Evolutionary conservation across 2,797 vertebrate genomes (phyloP), one percentile per base, ranked within the genome.

Genomic region (Limosa lapponica): DNA sequence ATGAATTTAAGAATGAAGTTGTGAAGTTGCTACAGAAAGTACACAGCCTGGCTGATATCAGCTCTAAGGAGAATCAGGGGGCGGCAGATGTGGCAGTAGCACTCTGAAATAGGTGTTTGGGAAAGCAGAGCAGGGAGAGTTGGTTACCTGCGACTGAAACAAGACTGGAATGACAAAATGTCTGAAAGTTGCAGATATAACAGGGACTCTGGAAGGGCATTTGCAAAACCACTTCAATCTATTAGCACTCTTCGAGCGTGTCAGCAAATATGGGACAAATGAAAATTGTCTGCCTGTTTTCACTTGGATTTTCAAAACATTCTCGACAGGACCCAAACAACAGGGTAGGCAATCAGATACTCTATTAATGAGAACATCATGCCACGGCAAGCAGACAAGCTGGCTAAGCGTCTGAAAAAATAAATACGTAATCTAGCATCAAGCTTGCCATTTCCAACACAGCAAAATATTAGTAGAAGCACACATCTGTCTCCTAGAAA

Each of bases 251-350:
- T 85, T 92, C 30, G 49, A 93, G 49, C 0, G 0, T 67, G 74
- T 92, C 94, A 90, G 78, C 86, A 95, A 89, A 91, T 90, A 85
- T 4, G 27, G 69, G 61, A 92, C 79, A 89, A 95, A 92, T 77
- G 57, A 91, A 92, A 93, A 81, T 37, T 82, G 34, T 86, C 80
- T 81, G 62, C 51, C 52, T 83, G 34, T 65, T 94, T 93, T 91
- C 48, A 48, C 70, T 77, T 61, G 39, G 80, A 67, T 86, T 95
- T 91, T 91, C 73, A 90, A 89, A 93, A 87, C 41, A 25, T 73
- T 88, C 74, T 89, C 2, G 1, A 87, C 78, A 92, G 52, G 70
- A 73, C 79, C 66, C 59, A 91, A 91, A 77, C 25, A 81, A 67
- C 39, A 70, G 20, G 23, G 39, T 66, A 90, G 64, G 49, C 57